Conservation (phyloP, 2,113 vertebrate species). For the Chloropsis cyanopogon region DNA sequence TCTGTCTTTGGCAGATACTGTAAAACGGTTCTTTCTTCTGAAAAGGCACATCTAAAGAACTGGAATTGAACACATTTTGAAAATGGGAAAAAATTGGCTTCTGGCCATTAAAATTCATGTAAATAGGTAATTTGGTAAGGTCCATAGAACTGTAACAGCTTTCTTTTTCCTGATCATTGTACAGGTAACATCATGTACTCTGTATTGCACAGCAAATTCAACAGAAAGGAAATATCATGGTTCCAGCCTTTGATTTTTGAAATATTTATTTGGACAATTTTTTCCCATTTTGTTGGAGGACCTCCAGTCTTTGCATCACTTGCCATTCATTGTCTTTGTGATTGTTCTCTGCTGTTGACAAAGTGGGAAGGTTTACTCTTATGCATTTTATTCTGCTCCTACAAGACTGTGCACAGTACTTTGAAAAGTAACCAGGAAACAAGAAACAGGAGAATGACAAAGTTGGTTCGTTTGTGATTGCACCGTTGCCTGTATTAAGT, state of each 20-base stretch:
- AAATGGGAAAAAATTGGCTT: background rate
- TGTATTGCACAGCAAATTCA: background rate
- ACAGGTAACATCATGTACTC: background rate
- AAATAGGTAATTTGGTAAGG: background rate
- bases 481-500: background rate
- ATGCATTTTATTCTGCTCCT: background rate
- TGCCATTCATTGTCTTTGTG: background rate
- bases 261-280: background rate
- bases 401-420: background rate
- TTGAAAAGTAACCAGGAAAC: background rate
- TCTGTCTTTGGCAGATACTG: background rate
- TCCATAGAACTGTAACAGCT: background rate
- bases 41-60: background rate
- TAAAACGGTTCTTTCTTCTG: background rate
- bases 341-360: background rate
- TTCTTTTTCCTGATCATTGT: background rate
- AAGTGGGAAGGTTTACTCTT: background rate
- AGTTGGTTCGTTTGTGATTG: background rate
- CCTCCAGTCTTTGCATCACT: background rate
- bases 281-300: background rate
- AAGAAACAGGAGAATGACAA: background rate
- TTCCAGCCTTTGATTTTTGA: background rate
- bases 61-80: background rate
- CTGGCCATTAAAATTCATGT: background rate
- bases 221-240: background rate